Conservation (phyloP, 2,888 invertebrate species). For the Asteroscopus sphinx region DNA sequence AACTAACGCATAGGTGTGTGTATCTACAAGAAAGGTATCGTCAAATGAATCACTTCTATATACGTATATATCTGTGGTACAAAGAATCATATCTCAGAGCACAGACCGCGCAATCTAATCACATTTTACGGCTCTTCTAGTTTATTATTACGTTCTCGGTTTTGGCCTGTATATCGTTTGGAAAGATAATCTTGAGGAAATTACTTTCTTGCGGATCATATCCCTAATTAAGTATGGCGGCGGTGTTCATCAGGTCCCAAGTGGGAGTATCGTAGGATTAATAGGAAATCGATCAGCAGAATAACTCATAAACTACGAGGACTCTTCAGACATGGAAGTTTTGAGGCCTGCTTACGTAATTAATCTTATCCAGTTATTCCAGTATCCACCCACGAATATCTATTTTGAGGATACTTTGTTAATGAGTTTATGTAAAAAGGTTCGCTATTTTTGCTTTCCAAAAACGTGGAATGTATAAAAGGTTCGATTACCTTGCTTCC, state of each 20-base stretch:
- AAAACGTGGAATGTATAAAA: background rate
- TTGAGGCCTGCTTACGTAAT: slow-evolving; percentile 25
- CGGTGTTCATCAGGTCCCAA: slow-evolving; percentile 68
- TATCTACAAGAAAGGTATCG: slow-evolving; percentile 7
- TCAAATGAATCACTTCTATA: slow-evolving; percentile 5
- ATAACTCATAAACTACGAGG: slow-evolving; percentile 60
- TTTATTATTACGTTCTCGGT: slow-evolving; percentile 65
- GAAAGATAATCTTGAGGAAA: slow-evolving; percentile 76
- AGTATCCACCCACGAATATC: background rate
- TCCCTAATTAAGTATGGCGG: slow-evolving; percentile 80
- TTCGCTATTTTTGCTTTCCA: slow-evolving; percentile 5
- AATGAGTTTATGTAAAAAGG: slow-evolving; percentile 4
- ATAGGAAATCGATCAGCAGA: slow-evolving; percentile 76
- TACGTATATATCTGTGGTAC: slow-evolving; percentile 1
- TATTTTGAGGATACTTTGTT: slow-evolving; percentile 9
- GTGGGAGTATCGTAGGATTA: slow-evolving; percentile 69
- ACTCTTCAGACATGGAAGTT: slow-evolving; percentile 21
- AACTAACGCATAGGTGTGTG: background rate
- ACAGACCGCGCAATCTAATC: slow-evolving; percentile 36
- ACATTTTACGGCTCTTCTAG: slow-evolving; percentile 57
- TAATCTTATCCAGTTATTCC: slow-evolving; percentile 1
- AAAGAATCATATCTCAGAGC: slow-evolving; percentile 11
- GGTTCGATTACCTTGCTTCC: too few relatives aligned
- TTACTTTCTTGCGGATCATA: slow-evolving; percentile 83
- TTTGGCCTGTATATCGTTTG: slow-evolving; percentile 60